Base-by-base conservation (phyloP, 2,888 invertebrate genomes). In the Campoplex capitator region DNA sequence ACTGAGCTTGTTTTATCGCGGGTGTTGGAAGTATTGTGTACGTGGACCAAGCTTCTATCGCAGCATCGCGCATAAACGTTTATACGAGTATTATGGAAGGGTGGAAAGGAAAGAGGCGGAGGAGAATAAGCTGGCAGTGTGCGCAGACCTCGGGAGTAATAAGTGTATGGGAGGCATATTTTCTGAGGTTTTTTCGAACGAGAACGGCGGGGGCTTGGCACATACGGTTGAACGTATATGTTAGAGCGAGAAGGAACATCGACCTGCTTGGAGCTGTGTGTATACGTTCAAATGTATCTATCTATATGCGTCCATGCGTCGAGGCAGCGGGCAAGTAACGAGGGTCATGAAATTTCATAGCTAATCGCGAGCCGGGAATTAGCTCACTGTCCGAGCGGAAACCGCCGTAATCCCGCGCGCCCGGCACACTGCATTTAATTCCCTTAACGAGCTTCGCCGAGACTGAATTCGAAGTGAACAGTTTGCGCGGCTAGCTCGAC, bases 261-360 rank as follows among this genome's bases (percentile, higher is more conserved):
- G 42, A 73, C 32, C 58, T 18, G 76, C 42, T 38, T 7, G 48
- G 8, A 48, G 11, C 23, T 16, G 32, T 38, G 54, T 16, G 35
- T 56, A 23, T 42, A 54, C 54, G 38, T 58, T 58, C 58, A 11
- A 11, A 11, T 54, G 42, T 48, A 38, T 70, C 58, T 78, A 68
- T 18, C 78, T 77, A 28, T 58, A 73, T 65, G 48, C 65, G 38
- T 68, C 68, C 67, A 68, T 78, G 67, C 77, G 77, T 74, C 35
- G 42, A 35, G 67, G 68, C 84, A 85, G 79, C 75, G 83, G 87
- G 83, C 68, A 79, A 88, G 83, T 88, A 88, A 88, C 88, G 90
- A 87, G 84, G 86, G 88, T 89, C 91, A 88, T 91, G 89, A 91
- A 91, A 91, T 91, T 91, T 91, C 91, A 90, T 91, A 89, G 90